Evolutionary conservation across 2,113 vertebrate genomes (phyloP).

Genomic region (Anolis carolinensis): DNA sequence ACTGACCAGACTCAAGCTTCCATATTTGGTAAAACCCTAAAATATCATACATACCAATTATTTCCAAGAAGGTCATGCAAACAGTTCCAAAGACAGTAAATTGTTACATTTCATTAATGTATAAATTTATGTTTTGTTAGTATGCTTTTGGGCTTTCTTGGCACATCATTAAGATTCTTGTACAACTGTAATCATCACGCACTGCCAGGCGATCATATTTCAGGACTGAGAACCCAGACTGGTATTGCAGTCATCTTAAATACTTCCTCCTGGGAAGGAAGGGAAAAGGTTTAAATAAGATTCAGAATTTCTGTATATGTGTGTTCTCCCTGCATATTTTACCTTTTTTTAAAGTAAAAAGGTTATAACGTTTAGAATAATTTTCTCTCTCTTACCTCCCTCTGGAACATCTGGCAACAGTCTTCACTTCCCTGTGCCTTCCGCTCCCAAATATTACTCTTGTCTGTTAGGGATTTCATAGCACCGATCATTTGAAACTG

Average conservation of each 20-base stretch:
- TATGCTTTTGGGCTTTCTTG: neutral
- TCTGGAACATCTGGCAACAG: slow-evolving; percentile 58
- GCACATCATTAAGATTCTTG: neutral
- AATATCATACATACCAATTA: neutral
- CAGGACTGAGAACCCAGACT: neutral
- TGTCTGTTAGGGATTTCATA: slow-evolving; percentile 54
- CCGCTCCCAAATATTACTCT: slow-evolving; percentile 57
- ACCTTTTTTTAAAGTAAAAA: slow-evolving; percentile 41
- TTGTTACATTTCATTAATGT: neutral
- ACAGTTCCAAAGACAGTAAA: neutral
- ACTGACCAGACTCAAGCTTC: neutral
- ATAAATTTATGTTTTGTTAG: neutral
- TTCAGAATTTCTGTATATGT: slow-evolving; percentile 26
- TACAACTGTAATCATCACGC: neutral
- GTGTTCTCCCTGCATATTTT: slow-evolving; percentile 28
- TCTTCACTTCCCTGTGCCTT: slow-evolving; percentile 48
- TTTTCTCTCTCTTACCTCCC: slow-evolving; percentile 36
- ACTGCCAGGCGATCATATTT: neutral
- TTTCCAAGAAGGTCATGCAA: neutral
- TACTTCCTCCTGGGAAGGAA: slow-evolving; percentile 8
- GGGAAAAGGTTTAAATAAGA: slow-evolving; percentile 11
- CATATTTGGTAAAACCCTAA: neutral
- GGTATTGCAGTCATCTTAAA: neutral
- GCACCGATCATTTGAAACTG: slow-evolving; percentile 42
- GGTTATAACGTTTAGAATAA: slow-evolving; percentile 51